Conservation (phyloP, 2,113 vertebrate genomes). For the Ia io region DNA sequence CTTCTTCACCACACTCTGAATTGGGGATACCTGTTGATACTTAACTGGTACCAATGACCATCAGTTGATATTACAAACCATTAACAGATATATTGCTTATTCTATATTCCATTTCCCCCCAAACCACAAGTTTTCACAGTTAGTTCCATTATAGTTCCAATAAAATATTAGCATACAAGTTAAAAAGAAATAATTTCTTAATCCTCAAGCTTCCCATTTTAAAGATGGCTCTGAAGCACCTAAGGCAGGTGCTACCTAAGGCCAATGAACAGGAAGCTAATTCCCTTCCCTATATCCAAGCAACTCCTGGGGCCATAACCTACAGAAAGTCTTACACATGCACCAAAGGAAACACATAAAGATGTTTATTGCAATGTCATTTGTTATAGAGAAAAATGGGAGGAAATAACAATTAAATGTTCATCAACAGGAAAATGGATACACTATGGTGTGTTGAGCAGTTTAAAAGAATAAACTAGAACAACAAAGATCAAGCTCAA, state of each 20-base stretch:
- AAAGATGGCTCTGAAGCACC: not conserved
- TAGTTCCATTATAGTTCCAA: not conserved
- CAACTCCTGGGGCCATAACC: not conserved
- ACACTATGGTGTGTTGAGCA: not conserved
- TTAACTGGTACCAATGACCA: not conserved
- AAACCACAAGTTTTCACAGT: not conserved
- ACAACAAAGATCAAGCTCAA: not conserved
- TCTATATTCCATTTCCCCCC: not conserved
- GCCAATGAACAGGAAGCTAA: not conserved
- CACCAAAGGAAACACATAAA: not conserved
- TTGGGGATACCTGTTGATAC: not conserved
- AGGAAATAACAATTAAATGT: conserved; percentile 35
- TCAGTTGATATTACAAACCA: not conserved
- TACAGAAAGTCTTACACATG: not conserved
- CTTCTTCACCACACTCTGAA: not conserved
- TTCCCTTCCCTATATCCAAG: not conserved
- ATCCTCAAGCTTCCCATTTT: not conserved
- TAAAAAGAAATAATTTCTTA: not conserved
- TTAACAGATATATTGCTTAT: not conserved
- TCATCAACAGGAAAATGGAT: conserved; percentile 40
- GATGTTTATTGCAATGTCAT: not conserved
- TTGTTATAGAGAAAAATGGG: conserved; percentile 8
- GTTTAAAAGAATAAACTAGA: conserved; percentile 32
- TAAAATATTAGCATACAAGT: not conserved
- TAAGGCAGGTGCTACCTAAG: not conserved